phyloP scores from a whole-genome alignment of 2,113 vertebrate species.

The Boleophthalmus pectinirostris region DNA sequence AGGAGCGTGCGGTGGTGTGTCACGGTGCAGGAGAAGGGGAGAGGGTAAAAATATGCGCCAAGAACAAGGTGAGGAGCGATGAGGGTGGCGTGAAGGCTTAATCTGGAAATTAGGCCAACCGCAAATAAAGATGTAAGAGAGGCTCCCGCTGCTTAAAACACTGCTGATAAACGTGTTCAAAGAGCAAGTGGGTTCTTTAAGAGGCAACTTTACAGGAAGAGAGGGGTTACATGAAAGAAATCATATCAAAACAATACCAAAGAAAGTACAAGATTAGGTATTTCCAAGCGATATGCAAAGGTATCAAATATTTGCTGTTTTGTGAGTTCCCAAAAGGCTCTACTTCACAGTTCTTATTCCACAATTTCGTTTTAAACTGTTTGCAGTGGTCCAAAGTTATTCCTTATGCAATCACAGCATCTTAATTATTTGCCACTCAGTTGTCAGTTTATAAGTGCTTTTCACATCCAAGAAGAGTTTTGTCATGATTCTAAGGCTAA shows the following conservation, averaged over 20 bases:
- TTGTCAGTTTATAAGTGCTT: too few species aligned
- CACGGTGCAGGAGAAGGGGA: conserved; percentile 51
- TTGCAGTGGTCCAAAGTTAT: too few species aligned
- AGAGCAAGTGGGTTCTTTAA: not conserved
- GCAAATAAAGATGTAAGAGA: conserved; percentile 33
- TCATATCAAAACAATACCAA: not conserved
- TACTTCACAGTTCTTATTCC: too few species aligned
- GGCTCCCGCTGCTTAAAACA: conserved; percentile 30
- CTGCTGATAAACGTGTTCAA: conserved; percentile 6
- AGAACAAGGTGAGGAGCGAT: conserved; percentile 65
- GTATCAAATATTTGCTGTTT: too few species aligned
- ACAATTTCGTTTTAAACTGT: too few species aligned
- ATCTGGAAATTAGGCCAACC: conserved; percentile 68
- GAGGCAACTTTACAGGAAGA: not conserved
- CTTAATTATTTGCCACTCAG: too few species aligned
- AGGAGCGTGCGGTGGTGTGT: conserved; percentile 46
- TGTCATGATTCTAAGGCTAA: too few species aligned
- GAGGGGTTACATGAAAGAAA: not conserved
- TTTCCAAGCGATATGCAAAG: too few species aligned
- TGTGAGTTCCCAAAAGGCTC: too few species aligned
- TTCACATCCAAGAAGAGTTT: too few species aligned
- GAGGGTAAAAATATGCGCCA: conserved; percentile 58
- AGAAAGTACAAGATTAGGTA: not conserved
- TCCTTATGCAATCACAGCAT: too few species aligned
- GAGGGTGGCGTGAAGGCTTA: conserved; percentile 66